A percentile compares a stretch with the other conserved stretches of the same genome.
Conservation (phyloP, 2,888 invertebrate genomes). For the Monochamus alternatus region DNA sequence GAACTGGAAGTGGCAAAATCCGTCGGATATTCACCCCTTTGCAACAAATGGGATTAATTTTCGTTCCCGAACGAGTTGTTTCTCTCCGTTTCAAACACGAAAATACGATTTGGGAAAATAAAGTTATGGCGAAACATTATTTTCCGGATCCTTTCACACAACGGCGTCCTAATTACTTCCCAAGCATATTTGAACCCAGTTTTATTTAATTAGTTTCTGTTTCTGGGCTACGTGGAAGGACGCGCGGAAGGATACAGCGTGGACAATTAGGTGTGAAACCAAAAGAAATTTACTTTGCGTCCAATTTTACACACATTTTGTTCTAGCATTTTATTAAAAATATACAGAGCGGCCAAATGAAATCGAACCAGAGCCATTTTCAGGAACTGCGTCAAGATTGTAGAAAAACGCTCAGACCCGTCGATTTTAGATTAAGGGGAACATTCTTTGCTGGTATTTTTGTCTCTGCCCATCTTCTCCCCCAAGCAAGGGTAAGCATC, state of each 20-base stretch:
- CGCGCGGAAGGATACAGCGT: background rate
- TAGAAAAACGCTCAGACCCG: no score
- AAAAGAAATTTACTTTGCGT: background rate
- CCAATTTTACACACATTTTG: background rate
- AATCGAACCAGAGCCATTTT: no score
- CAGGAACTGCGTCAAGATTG: no score
- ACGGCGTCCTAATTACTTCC: constrained; percentile 24
- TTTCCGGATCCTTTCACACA: constrained; percentile 11
- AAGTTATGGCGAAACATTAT: constrained; percentile 26
- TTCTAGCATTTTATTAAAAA: no score
- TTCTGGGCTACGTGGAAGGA: background rate
- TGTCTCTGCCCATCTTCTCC: no score
- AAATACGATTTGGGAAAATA: constrained; percentile 7
- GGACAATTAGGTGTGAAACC: background rate
- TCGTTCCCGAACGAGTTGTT: constrained; percentile 1
- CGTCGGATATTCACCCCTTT: background rate
- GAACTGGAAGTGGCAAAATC: background rate
- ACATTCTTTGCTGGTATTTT: no score
- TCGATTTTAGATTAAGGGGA: no score
- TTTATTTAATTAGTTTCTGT: constrained; percentile 19
- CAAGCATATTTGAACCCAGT: constrained; percentile 15
- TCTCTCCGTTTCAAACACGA: constrained; percentile 14
- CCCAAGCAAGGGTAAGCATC: no score
- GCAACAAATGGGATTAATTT: constrained; percentile 1
- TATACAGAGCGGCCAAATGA: no score